A percentile compares a stretch with the other conserved stretches of the same genome.
Conservation (phyloP, 2,113 vertebrate genomes). For the Cyanoderma ruficeps region DNA sequence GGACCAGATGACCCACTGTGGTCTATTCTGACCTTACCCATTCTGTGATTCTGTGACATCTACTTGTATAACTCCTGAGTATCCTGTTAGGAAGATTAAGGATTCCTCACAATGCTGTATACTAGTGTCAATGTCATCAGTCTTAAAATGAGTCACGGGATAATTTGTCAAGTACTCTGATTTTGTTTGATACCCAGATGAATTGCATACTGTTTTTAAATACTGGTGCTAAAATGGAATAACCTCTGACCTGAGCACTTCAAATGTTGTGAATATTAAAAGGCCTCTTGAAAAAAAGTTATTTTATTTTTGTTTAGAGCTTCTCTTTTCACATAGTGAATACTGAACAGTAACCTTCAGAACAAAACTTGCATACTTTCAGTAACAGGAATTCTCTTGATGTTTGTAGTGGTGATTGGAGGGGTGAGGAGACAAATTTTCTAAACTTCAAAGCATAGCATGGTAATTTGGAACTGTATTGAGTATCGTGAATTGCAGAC, state of each 20-base stretch:
- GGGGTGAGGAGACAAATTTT: neutral
- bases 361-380: neutral
- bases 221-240: neutral
- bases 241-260: neutral
- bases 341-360: neutral
- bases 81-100: neutral
- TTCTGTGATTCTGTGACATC: neutral
- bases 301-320: neutral
- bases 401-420: neutral
- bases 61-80: neutral
- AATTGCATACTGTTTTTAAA: neutral
- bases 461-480: neutral
- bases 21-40: neutral
- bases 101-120: neutral
- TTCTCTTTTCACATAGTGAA: neutral
- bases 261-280: neutral
- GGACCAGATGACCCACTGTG: neutral
- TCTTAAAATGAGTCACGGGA: neutral
- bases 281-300: neutral
- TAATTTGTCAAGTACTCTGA: neutral
- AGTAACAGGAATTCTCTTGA: neutral
- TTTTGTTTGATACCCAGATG: neutral
- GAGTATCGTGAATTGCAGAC: neutral
- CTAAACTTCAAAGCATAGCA: neutral
- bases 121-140: neutral